Evolutionary conservation across 2,888 invertebrate species (phyloP).

Genomic region (Acholoe squamosa): DNA sequence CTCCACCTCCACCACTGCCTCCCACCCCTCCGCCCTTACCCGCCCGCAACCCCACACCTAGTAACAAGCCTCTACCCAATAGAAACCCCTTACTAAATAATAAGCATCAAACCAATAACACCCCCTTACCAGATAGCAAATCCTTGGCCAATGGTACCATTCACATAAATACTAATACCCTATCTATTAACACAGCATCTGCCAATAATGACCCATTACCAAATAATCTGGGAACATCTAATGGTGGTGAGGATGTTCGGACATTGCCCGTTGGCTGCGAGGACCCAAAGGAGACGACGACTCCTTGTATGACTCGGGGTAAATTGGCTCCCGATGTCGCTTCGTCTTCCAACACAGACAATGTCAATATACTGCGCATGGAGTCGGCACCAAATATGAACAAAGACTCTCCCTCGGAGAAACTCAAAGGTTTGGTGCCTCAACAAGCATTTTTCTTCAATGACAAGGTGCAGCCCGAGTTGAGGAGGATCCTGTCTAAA

Average conservation of each 20-base stretch:
- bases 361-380: not conserved
- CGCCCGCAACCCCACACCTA: not conserved
- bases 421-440: constrained; percentile 61
- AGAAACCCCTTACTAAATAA: no score
- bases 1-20: constrained; percentile 37
- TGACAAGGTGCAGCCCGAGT: constrained; percentile 64
- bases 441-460: constrained; percentile 63
- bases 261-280: constrained; percentile 32
- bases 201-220: no score
- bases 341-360: not conserved
- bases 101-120: no score
- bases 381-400: not conserved
- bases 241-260: not conserved
- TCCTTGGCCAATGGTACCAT: no score
- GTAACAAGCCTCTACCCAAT: not conserved
- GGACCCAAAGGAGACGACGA: not conserved
- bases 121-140: no score
- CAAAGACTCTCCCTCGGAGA: constrained; percentile 16
- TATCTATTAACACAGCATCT: no score
- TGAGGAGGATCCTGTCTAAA: constrained; percentile 57
- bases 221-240: not conserved
- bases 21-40: constrained; percentile 21
- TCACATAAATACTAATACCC: no score
- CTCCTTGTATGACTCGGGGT: not conserved
- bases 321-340: constrained; percentile 15